A percentile compares a stretch with the other conserved stretches of the same genome.
Evolutionary conservation across 2,888 invertebrate species (phyloP).

Genomic region (Unio pictorum): DNA sequence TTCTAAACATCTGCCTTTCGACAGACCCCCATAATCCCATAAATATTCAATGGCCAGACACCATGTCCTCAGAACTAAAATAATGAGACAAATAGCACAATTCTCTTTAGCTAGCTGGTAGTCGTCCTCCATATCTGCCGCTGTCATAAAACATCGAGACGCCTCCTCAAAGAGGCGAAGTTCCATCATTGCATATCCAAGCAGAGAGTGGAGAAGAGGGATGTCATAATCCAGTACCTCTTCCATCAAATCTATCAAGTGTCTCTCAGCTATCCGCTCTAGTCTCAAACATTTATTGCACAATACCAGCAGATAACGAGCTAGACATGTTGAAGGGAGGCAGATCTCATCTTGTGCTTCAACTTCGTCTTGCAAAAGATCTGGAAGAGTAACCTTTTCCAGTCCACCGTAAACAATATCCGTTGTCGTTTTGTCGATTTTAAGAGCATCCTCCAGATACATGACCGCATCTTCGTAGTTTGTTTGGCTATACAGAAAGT

Average conservation of each 20-base stretch:
- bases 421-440: slow-evolving; percentile 31
- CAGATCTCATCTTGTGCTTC: slow-evolving; percentile 67
- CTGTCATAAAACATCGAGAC: slow-evolving; percentile 58
- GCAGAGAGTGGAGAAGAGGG: slow-evolving; percentile 60
- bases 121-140: slow-evolving; percentile 55
- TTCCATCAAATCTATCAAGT: slow-evolving; percentile 54
- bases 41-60: slow-evolving; percentile 48
- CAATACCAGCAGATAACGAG: slow-evolving; percentile 64
- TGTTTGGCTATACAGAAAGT: slow-evolving; percentile 66
- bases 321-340: slow-evolving; percentile 60
- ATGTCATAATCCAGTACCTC: slow-evolving; percentile 54
- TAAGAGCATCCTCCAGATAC: slow-evolving; percentile 59
- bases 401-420: slow-evolving; percentile 63
- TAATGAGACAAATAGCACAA: slow-evolving; percentile 61
- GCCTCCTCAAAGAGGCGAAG: slow-evolving; percentile 64
- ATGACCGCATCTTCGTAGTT: slow-evolving; percentile 62
- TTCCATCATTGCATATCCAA: slow-evolving; percentile 68
- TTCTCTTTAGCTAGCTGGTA: slow-evolving; percentile 63
- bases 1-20: too few species aligned
- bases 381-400: slow-evolving; percentile 68
- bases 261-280: slow-evolving; percentile 56
- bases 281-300: slow-evolving; percentile 61
- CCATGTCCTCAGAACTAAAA: slow-evolving; percentile 41
- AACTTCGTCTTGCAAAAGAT: slow-evolving; percentile 66
- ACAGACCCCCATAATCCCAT: slow-evolving; percentile 15